Conservation (phyloP, 2,113 vertebrate species). For the Coracopsis vasa region DNA sequence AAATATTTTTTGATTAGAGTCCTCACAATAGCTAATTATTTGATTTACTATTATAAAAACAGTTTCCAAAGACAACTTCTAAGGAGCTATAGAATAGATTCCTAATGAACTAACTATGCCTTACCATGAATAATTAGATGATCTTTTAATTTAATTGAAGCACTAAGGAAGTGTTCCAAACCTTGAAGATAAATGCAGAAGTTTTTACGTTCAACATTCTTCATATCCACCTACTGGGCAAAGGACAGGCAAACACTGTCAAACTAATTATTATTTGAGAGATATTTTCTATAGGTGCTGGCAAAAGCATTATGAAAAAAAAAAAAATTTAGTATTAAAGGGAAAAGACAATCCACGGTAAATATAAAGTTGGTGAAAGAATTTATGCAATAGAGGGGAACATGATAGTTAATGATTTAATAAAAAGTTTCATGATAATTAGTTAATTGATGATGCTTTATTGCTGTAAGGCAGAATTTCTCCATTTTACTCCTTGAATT, state of each 20-base stretch:
- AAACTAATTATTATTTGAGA: neutral
- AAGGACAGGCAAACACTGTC: neutral
- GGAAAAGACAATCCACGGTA: neutral
- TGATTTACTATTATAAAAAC: neutral
- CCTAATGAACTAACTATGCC: neutral
- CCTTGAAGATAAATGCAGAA: neutral
- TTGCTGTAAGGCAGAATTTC: neutral
- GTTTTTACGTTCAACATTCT: neutral
- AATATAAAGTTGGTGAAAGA: neutral
- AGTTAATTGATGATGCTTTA: neutral
- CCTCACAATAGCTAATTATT: neutral
- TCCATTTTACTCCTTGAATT: neutral
- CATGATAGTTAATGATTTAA: neutral
- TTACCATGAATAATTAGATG: neutral
- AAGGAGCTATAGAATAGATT: neutral
- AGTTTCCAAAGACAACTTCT: neutral
- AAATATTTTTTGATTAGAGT: too few relatives aligned
- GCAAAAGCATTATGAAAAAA: neutral
- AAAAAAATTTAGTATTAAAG: neutral
- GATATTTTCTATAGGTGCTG: neutral
- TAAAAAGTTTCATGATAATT: neutral
- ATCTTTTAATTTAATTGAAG: neutral
- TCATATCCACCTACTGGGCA: neutral
- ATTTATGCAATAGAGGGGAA: neutral
- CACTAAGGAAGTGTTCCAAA: neutral